Base-by-base conservation (phyloP, 2,113 vertebrate genomes). In the Lathamus discolor region DNA sequence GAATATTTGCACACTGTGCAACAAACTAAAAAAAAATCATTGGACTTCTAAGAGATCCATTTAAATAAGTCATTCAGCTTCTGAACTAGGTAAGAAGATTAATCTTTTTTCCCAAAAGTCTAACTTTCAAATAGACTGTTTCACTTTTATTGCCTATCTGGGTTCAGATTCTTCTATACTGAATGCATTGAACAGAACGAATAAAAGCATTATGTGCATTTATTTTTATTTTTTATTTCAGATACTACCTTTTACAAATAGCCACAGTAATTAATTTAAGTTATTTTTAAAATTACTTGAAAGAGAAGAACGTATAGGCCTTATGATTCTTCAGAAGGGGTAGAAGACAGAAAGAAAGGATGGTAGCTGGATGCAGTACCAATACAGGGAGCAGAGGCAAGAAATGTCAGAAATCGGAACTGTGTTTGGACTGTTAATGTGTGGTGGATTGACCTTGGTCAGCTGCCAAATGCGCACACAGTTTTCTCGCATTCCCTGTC, bases 1-100 rank as follows among this genome's bases (percentile, higher is more conserved):
- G 44, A 77, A 66, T 73, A 89, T 83, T 81, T 84, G 11, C 48
- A 83, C 19, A 74, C 15, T 52, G 12, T 86, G 43, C 7, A 78
- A 35, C 24, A 70, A 78, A 90, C 9, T 72, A 66, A 79, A 95
- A 72, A 95, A 59, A 84, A 85, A 90, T 54, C 55, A 28, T n/a
- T 57, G 19, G 25, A 59, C 15, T 93, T 81, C 23, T 80, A 43
- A 88, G 28, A 80, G 35, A 48, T 37, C 7, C 15, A 66, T 77
- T 84, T 89, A 69, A 80, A 84, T 2, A 7, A 64, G 25, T 41
- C 15, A 63, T 70, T 70, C 18, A 72, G 2, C 12, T 70, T 82
- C 61, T 75, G 27, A 59, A 69, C 13, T 48, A 43, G 3, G 1
- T 76, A 49, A 62, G 44, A 54, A 61, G 9, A 74, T 48, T 10